These are phyloP conservation scores for Pygathrix nemaeus DNA, from an alignment of 2,113 vertebrate species.

Conservation along the genomic window DNA sequence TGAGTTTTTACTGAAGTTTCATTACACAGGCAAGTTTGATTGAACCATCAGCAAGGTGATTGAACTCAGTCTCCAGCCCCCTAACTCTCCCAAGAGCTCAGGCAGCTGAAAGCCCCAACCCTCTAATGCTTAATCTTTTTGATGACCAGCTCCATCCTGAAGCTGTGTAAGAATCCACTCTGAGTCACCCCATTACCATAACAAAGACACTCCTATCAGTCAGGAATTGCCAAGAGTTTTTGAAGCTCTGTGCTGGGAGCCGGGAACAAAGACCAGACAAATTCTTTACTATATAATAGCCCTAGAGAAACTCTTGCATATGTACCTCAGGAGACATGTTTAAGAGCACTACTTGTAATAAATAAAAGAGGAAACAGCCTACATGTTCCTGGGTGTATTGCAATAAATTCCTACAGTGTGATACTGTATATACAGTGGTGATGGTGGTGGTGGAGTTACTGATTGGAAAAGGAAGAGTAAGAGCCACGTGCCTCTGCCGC, in stretches of 20 bases:
- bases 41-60: neutral
- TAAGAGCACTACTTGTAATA: neutral
- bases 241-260: neutral
- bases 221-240: neutral
- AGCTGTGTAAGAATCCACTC: neutral
- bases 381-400: neutral
- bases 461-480: neutral
- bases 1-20: neutral
- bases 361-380: neutral
- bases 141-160: neutral
- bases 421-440: fast-evolving
- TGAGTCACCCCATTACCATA: neutral
- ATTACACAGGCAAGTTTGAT: neutral
- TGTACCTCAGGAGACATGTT: neutral
- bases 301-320: neutral
- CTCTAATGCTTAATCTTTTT: neutral
- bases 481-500: neutral
- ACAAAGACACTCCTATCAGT: neutral
- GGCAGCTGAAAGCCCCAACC: neutral
- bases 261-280: neutral
- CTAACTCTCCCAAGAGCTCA: neutral
- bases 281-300: neutral
- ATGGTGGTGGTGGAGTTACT: neutral
- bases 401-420: neutral
- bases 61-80: neutral